Evolutionary conservation across 2,797 vertebrate species (phyloP), one percentile per base, ranked within the genome.

Genomic region (Aldrovandia affinis): DNA sequence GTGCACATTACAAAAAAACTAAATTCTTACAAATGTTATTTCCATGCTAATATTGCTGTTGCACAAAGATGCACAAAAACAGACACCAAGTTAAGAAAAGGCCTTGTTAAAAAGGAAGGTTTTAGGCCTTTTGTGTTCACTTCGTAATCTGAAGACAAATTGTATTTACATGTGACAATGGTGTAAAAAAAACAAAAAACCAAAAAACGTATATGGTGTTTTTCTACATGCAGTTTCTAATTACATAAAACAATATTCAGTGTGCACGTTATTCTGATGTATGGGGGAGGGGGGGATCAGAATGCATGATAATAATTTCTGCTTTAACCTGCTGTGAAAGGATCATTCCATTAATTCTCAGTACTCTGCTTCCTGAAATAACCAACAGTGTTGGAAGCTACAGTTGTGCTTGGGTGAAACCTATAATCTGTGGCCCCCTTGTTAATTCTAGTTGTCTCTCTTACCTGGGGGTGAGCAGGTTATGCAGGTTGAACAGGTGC

Each of bases 351-450:
- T 78, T 79, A 3, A 55, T 54, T 28, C 42, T 50, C 22, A 47
- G 9, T 15, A 28, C 25, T 18, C 10, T 79, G 81, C 84, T 78
- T 85, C 59, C 47, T 33, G 39, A 85, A 86, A 91, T 87, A 90
- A 85, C 68, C 86, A 81, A 70, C 22, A 59, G 79, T 78, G 47
- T 84, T 85, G 68, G 87, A 85, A 28, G 77, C 9, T 78, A 83
- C 52, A 42, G 79, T 80, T 78, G 47, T 86, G 77, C 80, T 82
- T 7, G 30, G 75, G 47, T 54, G 18, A 54, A 36, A 39, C 47
- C 84, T 77, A 30, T 36, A 25, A 52, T 55, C 30, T n/a, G 12
- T 28, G n/a, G 28, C 28, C 59, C 86, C 77, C 39, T 63, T 81
- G 78, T 59, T 82, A 85, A 88, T 77, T 84, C 33, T 81, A n/a